Conservation (phyloP, 2,797 vertebrate species). For the Pseudocheirus occidentalis region DNA sequence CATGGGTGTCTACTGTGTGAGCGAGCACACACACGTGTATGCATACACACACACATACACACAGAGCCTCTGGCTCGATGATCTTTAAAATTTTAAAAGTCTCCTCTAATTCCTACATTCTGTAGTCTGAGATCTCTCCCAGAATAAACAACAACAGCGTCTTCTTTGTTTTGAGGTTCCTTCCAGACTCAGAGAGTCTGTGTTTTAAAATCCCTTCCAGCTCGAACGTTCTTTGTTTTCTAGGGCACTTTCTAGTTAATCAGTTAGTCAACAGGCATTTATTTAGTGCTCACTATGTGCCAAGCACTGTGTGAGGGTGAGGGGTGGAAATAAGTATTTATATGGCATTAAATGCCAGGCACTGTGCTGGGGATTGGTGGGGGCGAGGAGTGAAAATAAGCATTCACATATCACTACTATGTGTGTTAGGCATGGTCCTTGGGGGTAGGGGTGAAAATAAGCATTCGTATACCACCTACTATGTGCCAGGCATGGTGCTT, state of each 20-base stretch:
- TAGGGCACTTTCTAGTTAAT: not conserved
- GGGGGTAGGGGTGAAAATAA: not conserved
- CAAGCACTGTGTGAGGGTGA: not conserved
- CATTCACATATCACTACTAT: not conserved
- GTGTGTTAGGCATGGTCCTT: not conserved
- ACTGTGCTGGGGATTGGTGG: not conserved
- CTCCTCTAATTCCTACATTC: not conserved
- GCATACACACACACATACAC: too few relatives aligned
- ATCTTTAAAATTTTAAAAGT: not conserved
- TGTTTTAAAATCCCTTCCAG: not conserved
- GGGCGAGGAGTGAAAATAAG: not conserved
- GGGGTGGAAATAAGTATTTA: not conserved
- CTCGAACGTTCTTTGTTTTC: not conserved
- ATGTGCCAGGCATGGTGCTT: not conserved
- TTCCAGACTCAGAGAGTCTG: not conserved
- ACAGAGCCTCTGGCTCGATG: not conserved
- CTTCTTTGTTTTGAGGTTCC: not conserved
- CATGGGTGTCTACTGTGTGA: too few relatives aligned
- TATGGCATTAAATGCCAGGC: not conserved
- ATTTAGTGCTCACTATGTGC: not conserved
- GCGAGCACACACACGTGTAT: too few relatives aligned
- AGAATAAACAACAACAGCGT: not conserved
- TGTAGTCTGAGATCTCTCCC: not conserved
- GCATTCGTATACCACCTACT: not conserved
- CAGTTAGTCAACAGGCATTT: not conserved